These are phyloP conservation scores for Aporrectodea caliginosa DNA, from an alignment of 1,140 invertebrate genomes.

Conservation along the genomic window DNA sequence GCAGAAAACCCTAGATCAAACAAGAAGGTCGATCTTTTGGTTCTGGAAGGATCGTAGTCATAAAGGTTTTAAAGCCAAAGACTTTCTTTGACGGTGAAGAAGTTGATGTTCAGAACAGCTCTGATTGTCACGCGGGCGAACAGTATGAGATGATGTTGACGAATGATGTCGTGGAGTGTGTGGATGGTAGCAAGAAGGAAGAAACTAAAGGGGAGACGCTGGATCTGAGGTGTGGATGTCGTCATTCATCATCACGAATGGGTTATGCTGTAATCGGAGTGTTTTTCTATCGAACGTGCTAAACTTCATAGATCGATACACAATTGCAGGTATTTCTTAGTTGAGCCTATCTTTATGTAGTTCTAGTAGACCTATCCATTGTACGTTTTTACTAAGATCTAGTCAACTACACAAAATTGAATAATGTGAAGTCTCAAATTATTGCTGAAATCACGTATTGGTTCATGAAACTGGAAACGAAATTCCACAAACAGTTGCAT, in stretches of 20 bases:
- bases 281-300: constrained; percentile 69
- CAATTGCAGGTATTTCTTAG: constrained; percentile 81
- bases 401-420: no score
- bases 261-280: background rate
- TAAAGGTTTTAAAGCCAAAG: background rate
- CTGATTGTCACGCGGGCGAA: background rate
- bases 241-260: background rate
- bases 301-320: constrained; percentile 97
- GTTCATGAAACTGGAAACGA: no score
- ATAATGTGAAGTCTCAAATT: no score
- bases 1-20: background rate
- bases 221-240: background rate
- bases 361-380: no score
- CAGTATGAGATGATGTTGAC: background rate
- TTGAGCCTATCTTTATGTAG: no score
- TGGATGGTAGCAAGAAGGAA: background rate
- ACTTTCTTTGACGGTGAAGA: background rate
- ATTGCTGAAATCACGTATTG: no score
- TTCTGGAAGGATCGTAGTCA: background rate
- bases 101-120: background rate
- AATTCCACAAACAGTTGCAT: no score
- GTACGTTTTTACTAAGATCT: no score
- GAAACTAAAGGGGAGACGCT: background rate
- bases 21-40: background rate
- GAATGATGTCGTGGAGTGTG: no score